Base-by-base conservation (phyloP, 2,888 invertebrate species). In the Lasioglossum zephyrum region DNA sequence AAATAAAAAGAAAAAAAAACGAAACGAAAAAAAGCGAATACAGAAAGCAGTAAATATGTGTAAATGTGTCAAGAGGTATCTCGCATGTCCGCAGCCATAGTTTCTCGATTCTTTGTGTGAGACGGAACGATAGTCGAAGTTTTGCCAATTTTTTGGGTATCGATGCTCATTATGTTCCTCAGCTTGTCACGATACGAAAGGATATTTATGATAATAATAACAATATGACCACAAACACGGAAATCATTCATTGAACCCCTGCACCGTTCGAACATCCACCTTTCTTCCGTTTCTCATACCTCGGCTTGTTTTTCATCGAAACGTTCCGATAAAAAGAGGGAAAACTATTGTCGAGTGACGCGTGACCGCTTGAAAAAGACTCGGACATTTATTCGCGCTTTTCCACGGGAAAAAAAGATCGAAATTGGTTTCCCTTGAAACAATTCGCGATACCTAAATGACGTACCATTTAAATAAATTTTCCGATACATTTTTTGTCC, bases 161-260 rank as follows among this genome's bases (percentile, higher is more conserved):
- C 82, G 79, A 86, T 81, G 88, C 84, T 85, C 79, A 76, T 88
- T 89, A 82, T 86, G 88, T 89, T 89, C 88, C 87, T 89, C 87
- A 79, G 87, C 89, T 88, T 89, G 88, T 88, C 89, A 84, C 82
- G 70, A 83, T 85, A 87, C 84, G 75, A 88, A 88, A 87, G 85
- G 75, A 84, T 88, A 89, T 89, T 88, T 88, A 89, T 88, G 82
- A 87, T 88, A 88, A 88, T 89, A 88, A 88, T 88, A 89, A 88
- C 77, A 70, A 85, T 88, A 89, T 83, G 88, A 89, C 79, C 86
- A 88, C 76, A 86, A 77, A 49, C 70, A 70, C n/a, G 22, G n/a
- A 57, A 57, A 57, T 69, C 39, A 39, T 11, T 22, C 66, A 70
- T 70, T 41, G 41, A n/a, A 9, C n/a, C 39, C 39, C 39, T 36